These are phyloP conservation scores for Pocillopora verrucosa DNA, from an alignment of 64 coral and sea anemone species.

Conservation along the genomic window DNA sequence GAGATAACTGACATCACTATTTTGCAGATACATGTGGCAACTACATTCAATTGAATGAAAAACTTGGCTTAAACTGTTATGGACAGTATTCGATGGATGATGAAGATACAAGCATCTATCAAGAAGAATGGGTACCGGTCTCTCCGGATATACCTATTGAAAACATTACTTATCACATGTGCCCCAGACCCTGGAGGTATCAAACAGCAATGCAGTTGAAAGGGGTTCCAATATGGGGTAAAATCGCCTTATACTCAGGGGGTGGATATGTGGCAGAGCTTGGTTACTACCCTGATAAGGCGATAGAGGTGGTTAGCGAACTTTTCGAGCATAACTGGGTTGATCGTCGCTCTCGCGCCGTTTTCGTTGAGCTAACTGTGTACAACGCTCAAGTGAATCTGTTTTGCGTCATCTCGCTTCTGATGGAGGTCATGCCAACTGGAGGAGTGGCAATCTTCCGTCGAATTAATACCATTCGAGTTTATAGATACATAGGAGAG, in stretches of 20 bases:
- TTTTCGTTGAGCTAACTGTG: constrained; percentile 63
- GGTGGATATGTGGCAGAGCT: constrained; percentile 91
- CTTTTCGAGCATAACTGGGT: constrained; percentile 51
- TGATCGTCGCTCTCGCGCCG: constrained; percentile 56
- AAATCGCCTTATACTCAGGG: constrained; percentile 59
- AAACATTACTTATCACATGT: constrained; percentile 40
- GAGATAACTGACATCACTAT: no score
- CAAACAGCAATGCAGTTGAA: constrained; percentile 45
- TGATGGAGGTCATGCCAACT: constrained; percentile 60
- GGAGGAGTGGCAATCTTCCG: constrained; percentile 51
- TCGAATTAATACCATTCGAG: constrained; percentile 70
- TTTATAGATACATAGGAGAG: constrained; percentile 63
- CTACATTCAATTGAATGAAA: neutral
- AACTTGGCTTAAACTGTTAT: constrained; percentile 27
- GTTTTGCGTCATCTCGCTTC: constrained; percentile 49
- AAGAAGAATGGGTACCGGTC: constrained; percentile 72
- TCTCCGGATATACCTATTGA: constrained; percentile 36
- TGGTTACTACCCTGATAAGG: constrained; percentile 68
- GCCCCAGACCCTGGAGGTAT: constrained; percentile 76
- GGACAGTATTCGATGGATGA: constrained; percentile 22
- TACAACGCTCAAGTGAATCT: constrained; percentile 78
- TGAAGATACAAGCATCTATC: constrained; percentile 71
- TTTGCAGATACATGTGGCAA: neutral
- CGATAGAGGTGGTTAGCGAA: constrained; percentile 52
- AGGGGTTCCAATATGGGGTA: constrained; percentile 69